Conservation (phyloP, 2,113 vertebrate genomes). For the Camelus bactrianus region DNA sequence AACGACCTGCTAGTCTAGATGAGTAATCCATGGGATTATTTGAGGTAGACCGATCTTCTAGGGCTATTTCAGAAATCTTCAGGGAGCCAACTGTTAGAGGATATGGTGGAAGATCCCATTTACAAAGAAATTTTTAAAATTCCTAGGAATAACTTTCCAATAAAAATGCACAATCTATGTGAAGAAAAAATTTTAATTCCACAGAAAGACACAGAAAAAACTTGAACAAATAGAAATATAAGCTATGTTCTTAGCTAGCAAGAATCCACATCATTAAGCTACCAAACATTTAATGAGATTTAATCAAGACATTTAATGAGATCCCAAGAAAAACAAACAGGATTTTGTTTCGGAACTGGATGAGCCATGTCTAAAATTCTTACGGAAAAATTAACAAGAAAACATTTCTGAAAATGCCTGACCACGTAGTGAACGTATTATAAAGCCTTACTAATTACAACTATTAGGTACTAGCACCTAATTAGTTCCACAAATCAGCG, state of each 20-base stretch:
- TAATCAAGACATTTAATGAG: not conserved
- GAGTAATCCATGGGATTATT: not conserved
- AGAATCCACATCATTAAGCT: not conserved
- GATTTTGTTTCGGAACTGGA: not conserved
- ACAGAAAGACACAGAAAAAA: not conserved
- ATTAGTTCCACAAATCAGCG: not conserved
- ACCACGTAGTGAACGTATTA: not conserved
- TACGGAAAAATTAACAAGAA: slow-evolving; percentile 9
- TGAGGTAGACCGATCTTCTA: not conserved
- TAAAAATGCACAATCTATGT: not conserved
- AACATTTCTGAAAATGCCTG: slow-evolving; percentile 35
- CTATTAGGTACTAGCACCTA: not conserved
- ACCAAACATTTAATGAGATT: not conserved
- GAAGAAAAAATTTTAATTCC: slow-evolving; percentile 23
- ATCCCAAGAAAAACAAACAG: not conserved
- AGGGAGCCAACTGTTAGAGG: not conserved
- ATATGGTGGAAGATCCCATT: not conserved
- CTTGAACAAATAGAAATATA: not conserved
- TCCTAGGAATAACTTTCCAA: not conserved
- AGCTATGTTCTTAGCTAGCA: not conserved
- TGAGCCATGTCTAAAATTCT: not conserved
- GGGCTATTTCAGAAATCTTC: not conserved
- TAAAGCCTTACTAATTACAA: not conserved
- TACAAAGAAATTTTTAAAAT: not conserved
- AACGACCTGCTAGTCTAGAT: not conserved